Percentiles rank a stretch among this genome's conserved stretches.
These are phyloP conservation scores for Neotoxoptera formosana DNA, from an alignment of 1,140 invertebrate species.

Conservation along the genomic window DNA sequence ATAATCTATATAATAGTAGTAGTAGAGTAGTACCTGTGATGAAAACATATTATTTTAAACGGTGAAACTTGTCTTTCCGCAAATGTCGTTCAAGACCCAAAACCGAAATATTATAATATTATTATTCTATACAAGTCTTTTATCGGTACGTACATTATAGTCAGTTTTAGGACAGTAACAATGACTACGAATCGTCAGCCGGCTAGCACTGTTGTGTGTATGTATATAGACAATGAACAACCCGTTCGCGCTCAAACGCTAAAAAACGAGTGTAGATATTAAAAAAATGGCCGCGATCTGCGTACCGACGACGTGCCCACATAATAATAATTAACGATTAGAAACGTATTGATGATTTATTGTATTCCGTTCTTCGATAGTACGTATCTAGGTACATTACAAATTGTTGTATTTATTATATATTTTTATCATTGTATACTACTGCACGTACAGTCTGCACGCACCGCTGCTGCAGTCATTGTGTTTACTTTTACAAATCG, in stretches of 20 bases:
- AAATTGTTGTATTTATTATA: not conserved
- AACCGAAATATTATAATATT: not conserved
- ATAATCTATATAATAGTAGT: too few relatives aligned
- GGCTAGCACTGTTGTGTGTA: too few relatives aligned
- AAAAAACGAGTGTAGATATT: not conserved
- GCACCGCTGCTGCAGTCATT: not conserved
- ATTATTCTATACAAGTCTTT: too few relatives aligned
- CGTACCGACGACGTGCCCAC: not conserved
- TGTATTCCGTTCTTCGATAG: not conserved
- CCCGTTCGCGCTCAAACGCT: too few relatives aligned
- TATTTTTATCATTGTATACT: not conserved
- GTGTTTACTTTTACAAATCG: not conserved
- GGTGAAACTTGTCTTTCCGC: not conserved
- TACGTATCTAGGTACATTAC: not conserved
- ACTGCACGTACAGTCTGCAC: not conserved
- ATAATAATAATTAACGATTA: not conserved
- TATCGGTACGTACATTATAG: too few relatives aligned
- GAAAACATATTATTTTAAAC: not conserved
- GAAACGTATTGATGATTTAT: not conserved
- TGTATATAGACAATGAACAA: too few relatives aligned
- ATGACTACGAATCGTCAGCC: not conserved
- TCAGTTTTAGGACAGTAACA: not conserved
- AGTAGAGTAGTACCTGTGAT: too few relatives aligned
- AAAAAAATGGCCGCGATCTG: not conserved
- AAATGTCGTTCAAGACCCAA: not conserved